Evolutionary conservation across 2,888 invertebrate species (phyloP).

Genomic region (Smittia sp.): DNA sequence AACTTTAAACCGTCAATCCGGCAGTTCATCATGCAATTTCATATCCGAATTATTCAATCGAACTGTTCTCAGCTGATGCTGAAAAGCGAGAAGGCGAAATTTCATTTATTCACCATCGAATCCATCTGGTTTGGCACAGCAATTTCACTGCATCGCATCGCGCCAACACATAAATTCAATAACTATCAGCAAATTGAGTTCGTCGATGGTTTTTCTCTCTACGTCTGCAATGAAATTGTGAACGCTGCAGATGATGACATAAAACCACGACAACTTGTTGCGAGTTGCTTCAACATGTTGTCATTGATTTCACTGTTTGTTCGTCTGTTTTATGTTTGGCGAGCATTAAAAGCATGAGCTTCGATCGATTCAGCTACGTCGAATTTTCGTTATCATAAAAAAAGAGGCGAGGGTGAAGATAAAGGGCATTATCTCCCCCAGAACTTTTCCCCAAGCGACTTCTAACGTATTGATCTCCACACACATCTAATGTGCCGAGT

Average conservation of each 20-base stretch:
- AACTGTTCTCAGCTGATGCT: background rate
- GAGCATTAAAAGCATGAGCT: background rate
- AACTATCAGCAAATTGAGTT: slow-evolving; percentile 26
- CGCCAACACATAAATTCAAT: slow-evolving; percentile 31
- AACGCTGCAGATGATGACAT: background rate
- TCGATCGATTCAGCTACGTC: slow-evolving; percentile 13
- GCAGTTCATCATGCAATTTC: no score
- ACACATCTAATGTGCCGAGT: background rate
- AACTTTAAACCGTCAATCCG: no score
- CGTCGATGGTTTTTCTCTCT: background rate
- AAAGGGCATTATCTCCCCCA: slow-evolving; percentile 2
- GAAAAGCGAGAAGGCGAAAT: background rate
- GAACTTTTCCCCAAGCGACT: background rate
- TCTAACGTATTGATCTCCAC: background rate
- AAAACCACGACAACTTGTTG: slow-evolving; percentile 5
- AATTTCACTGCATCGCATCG: background rate
- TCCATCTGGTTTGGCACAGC: slow-evolving; percentile 11
- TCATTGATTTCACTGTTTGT: background rate
- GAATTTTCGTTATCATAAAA: slow-evolving; percentile 24
- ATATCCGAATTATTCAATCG: background rate
- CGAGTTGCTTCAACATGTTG: background rate
- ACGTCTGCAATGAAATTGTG: background rate
- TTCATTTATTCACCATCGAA: slow-evolving; percentile 24
- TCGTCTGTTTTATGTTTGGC: background rate
- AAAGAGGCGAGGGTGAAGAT: slow-evolving; percentile 18